Conservation (phyloP, 2,797 vertebrate species). For the Ceyx erithaca region DNA sequence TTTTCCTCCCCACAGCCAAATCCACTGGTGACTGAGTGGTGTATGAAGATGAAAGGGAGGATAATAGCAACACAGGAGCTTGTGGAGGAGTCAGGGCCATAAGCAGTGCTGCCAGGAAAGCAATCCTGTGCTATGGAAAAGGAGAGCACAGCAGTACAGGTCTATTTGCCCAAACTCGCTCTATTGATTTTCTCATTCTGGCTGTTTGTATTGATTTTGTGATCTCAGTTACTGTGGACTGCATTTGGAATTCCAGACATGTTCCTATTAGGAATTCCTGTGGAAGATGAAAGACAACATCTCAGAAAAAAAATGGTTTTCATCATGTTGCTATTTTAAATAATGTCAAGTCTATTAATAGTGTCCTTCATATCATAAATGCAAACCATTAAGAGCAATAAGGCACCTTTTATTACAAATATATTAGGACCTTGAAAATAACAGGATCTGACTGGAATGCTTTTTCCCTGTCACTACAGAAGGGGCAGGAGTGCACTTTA, state of each 20-base stretch:
- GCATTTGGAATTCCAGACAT: conserved; percentile 12
- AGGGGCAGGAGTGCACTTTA: not conserved
- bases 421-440: not conserved
- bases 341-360: not conserved
- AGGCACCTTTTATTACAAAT: not conserved
- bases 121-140: not conserved
- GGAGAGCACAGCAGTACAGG: not conserved
- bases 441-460: not conserved
- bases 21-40: not conserved
- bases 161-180: not conserved
- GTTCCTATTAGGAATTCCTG: not conserved
- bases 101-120: not conserved
- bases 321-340: not conserved
- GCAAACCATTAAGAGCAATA: not conserved
- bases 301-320: not conserved
- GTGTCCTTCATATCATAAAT: not conserved
- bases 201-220: conserved; percentile 41
- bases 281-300: not conserved
- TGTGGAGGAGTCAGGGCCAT: not conserved
- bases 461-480: not conserved
- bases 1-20: not conserved
- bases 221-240: conserved; percentile 1
- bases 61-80: not conserved
- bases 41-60: not conserved
- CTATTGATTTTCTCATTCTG: conserved; percentile 42